phyloP scores from a whole-genome alignment of 2,113 vertebrate species.

The Leptocoma aspasia region DNA sequence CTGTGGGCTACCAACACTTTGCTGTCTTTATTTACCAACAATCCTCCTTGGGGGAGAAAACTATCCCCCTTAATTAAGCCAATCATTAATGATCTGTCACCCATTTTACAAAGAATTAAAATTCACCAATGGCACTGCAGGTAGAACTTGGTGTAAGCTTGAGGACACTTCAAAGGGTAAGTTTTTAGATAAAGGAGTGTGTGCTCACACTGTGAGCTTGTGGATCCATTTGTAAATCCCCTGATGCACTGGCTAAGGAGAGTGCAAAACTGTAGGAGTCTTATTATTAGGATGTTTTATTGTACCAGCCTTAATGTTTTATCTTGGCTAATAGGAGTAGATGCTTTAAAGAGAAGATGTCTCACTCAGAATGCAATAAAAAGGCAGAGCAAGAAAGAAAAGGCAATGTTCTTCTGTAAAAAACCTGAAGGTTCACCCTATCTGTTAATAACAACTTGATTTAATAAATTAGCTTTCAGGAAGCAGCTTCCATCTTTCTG shows the following conservation, averaged over 20 bases:
- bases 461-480: slow-evolving; percentile 38
- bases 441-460: slow-evolving; percentile 1
- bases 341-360: not conserved
- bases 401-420: not conserved
- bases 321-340: not conserved
- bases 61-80: not conserved
- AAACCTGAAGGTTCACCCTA: not conserved
- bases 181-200: not conserved
- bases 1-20: not conserved
- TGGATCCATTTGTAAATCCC: not conserved
- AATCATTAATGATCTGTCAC: not conserved
- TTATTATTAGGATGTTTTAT: slow-evolving; percentile 5
- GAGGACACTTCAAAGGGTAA: not conserved
- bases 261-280: not conserved
- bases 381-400: not conserved
- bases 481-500: slow-evolving; percentile 26
- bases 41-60: not conserved
- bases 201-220: not conserved
- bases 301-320: not conserved
- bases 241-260: not conserved
- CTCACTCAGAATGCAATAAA: not conserved
- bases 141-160: not conserved
- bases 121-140: not conserved
- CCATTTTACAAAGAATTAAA: not conserved
- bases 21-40: not conserved